Conservation (phyloP, 37 sponge, comb jelly and placozoan genomes). For the Hexactinellida sp. region DNA sequence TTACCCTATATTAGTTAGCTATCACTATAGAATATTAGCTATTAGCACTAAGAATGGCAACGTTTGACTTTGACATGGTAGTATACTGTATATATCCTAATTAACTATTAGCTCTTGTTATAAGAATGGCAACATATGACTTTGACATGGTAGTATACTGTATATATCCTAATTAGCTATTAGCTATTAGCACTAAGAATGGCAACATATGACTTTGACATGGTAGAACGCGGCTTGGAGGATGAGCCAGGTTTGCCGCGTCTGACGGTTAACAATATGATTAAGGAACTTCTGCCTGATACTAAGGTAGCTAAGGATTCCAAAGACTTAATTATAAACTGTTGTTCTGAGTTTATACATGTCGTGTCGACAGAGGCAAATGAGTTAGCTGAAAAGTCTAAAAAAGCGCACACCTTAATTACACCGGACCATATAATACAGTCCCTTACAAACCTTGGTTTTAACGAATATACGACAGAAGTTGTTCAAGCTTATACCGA, state of each 20-base stretch:
- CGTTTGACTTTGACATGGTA: neutral
- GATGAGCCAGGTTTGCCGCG: constrained; percentile 2
- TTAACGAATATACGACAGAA: neutral
- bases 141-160: neutral
- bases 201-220: neutral
- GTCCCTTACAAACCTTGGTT: neutral
- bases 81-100: too few species aligned
- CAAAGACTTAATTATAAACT: neutral
- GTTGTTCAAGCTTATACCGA: neutral
- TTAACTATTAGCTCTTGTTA: too few species aligned
- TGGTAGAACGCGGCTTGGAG: neutral
- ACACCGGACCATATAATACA: neutral
- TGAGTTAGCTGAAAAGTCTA: neutral
- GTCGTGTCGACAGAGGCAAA: neutral
- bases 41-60: neutral
- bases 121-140: neutral
- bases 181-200: too few species aligned
- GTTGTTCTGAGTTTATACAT: constrained; percentile 1
- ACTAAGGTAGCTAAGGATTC: constrained; percentile 2
- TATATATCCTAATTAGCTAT: too few species aligned
- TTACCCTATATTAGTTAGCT: too few species aligned
- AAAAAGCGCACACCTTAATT: neutral
- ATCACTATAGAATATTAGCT: too few species aligned
- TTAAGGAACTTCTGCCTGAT: neutral
- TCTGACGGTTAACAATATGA: neutral